These are phyloP conservation scores for Himalopsyche anomala DNA, from an alignment of 2,888 invertebrate species.

Conservation along the genomic window DNA sequence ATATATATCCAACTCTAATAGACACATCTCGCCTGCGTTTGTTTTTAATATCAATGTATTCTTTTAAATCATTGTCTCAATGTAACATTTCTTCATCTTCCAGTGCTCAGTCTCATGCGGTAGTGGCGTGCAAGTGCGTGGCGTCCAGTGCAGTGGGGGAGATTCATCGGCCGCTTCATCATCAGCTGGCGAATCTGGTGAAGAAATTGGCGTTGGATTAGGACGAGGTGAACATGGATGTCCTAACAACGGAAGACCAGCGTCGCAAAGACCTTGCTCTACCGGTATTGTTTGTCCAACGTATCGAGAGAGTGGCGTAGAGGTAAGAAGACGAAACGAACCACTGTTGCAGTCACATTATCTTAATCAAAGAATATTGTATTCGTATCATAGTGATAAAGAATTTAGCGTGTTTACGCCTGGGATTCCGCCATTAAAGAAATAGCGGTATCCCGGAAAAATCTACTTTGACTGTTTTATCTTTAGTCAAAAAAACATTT, in stretches of 20 bases:
- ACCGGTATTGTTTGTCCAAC: slow-evolving; percentile 84
- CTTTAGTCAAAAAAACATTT: not conserved
- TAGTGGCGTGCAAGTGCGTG: slow-evolving; percentile 88
- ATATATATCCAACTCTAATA: no score
- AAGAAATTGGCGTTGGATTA: not conserved
- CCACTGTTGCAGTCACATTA: not conserved
- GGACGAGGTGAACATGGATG: slow-evolving; percentile 71
- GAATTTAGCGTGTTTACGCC: no score
- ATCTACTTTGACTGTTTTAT: not conserved
- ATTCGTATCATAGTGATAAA: not conserved
- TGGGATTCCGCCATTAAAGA: no score
- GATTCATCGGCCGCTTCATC: slow-evolving; percentile 70
- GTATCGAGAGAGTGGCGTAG: slow-evolving; percentile 70
- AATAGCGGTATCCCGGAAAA: no score
- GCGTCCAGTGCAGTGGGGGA: slow-evolving; percentile 85
- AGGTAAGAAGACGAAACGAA: slow-evolving; percentile 53
- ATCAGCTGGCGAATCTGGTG: slow-evolving; percentile 75
- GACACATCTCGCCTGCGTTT: no score
- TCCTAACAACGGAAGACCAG: slow-evolving; percentile 82
- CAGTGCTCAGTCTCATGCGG: slow-evolving; percentile 97
- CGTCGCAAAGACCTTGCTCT: slow-evolving; percentile 83
- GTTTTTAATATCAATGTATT: no score
- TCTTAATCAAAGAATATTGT: no score
- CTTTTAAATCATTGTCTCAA: no score
- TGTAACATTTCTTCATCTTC: not conserved